Evolutionary conservation across 1,140 invertebrate genomes (phyloP), one percentile per base, ranked within the genome.

Genomic region (Drosophila pseudoananassae): DNA sequence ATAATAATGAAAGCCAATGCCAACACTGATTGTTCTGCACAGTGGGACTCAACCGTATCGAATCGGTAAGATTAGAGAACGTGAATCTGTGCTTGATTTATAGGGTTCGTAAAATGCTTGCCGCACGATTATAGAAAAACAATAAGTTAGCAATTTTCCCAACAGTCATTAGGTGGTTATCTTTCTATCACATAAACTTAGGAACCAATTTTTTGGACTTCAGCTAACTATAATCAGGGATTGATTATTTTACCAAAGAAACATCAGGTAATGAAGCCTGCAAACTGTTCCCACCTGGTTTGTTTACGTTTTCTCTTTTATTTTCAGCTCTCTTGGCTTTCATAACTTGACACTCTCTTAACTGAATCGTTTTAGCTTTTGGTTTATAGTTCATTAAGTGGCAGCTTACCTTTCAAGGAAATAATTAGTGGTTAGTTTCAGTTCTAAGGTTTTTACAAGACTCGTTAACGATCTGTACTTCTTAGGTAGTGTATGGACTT

Each of bases 121-220:
- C 7, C 17, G 14, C 40, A 55, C 38, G 38, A 74, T 63, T 52
- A 52, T 10, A 23, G 58, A 27, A 33, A 31, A 31, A 31, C 51
- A 52, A 74, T 74, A 51, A 74, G n/a, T 52, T 50, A 15, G 27
- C 51, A 47, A 74, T 74, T 74, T 33, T 20, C 31, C 1, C 29
- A 57, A 47, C 65, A 17, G 29, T 43, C 46, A 50, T 38, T 47
- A 36, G 72, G 51, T 72, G 43, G 29, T 14, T 51, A 73, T 45
- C 36, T 31, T 9, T 14, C 14, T 14, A 46, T 4, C 15, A 33
- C 6, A 29, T 25, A 23, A 12, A 50, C 58, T 29, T 8, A n/a
- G n/a, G 14, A 7, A n/a, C 27, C 3, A 8, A 14, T 15, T 20
- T 50, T 27, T 29, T 49, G 1, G 15, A 31, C 4, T 14, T 51